Evolutionary conservation across 2,113 vertebrate genomes (phyloP).

Genomic region (Vireo altiloquus): DNA sequence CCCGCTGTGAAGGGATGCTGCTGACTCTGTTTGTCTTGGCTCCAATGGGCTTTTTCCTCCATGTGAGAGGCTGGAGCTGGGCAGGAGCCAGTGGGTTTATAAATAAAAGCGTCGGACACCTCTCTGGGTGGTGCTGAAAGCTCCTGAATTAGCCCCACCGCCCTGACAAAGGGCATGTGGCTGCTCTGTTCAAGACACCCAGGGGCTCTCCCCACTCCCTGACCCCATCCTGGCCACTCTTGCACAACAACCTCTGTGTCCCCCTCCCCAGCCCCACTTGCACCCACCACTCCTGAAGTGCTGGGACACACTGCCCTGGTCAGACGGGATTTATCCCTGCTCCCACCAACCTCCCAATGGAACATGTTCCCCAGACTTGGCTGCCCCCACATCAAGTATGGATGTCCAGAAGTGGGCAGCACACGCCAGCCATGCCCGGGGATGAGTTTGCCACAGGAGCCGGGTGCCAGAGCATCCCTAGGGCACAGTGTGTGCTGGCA

Average conservation of each 20-base stretch:
- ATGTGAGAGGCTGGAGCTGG: neutral
- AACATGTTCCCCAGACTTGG: accelerated
- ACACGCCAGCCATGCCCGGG: accelerated
- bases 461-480: neutral
- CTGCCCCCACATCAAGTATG: accelerated
- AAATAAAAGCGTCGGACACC: constrained; percentile 45
- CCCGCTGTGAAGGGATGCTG: neutral
- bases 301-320: neutral
- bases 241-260: neutral
- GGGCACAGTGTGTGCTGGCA: neutral
- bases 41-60: neutral
- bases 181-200: neutral
- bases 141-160: neutral
- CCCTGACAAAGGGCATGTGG: neutral
- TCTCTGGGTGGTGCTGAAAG: constrained; percentile 32
- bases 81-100: neutral
- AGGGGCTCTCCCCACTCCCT: accelerated
- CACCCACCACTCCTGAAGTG: neutral
- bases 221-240: accelerated
- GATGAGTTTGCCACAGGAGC: neutral
- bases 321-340: neutral
- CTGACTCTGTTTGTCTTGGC: constrained; percentile 48
- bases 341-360: neutral
- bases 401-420: neutral
- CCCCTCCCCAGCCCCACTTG: neutral